A percentile compares a stretch with the other conserved stretches of the same genome.
phyloP scores from a whole-genome alignment of 2,888 invertebrate species.

The Steinernema carpocapsae region DNA sequence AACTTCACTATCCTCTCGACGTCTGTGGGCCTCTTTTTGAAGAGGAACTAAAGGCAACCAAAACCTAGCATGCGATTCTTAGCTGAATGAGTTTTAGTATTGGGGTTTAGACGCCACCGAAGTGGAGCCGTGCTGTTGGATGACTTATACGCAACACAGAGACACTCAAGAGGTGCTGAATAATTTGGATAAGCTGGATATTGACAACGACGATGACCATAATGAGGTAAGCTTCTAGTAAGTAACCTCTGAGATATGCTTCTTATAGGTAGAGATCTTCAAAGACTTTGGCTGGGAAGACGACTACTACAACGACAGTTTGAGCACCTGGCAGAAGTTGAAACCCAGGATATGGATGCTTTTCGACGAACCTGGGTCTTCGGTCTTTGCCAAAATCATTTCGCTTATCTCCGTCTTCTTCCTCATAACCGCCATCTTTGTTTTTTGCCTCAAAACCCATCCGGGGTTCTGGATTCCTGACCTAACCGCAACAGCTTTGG shows the following conservation, averaged over 20 bases:
- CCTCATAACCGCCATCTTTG: conserved; percentile 91
- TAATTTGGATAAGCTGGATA: conserved; percentile 92
- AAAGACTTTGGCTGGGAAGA: conserved; percentile 97
- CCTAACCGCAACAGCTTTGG: too few relatives aligned
- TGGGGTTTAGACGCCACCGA: conserved; percentile 99
- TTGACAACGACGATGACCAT: conserved; percentile 74
- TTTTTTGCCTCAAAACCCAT: conserved; percentile 93
- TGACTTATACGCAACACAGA: conserved; percentile 84
- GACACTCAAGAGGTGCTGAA: conserved; percentile 98
- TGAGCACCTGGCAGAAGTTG: conserved; percentile 82
- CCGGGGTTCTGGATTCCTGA: conserved; percentile 84
- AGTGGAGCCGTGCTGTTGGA: conserved; percentile 98
- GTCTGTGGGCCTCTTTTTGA: conserved; percentile 98
- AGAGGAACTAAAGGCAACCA: conserved; percentile 82
- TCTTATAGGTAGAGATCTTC: conserved; percentile 95
- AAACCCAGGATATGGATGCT: conserved; percentile 98
- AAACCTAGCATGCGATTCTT: too few relatives aligned
- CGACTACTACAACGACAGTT: conserved; percentile 77
- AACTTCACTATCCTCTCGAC: conserved; percentile 94
- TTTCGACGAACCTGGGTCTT: conserved; percentile 98
- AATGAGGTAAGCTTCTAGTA: too few relatives aligned
- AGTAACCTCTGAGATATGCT: too few relatives aligned
- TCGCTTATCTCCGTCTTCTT: conserved; percentile 90
- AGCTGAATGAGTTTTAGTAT: too few relatives aligned
- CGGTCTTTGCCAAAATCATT: conserved; percentile 82